Evolutionary conservation across 2,888 invertebrate species (phyloP), one percentile per base, ranked within the genome.

Genomic region (Bellardia pandia): DNA sequence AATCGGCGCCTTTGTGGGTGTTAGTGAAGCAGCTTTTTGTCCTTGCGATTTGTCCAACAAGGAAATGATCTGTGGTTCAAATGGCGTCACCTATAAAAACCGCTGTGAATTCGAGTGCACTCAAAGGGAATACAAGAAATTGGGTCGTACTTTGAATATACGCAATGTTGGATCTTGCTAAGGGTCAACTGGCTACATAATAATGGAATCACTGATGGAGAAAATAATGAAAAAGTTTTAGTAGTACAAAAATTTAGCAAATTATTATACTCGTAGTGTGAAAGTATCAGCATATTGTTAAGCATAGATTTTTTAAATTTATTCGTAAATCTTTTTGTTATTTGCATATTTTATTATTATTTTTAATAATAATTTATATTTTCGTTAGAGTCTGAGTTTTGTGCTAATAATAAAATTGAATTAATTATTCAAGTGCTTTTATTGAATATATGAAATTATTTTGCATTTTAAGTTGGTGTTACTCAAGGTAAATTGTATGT

Each of bases 31-130:
- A 45, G 90, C 90, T 72, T 92, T 96, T 93, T 98, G 98, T 94
- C 96, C 97, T 90, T 98, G 98, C 93, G 96, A 96, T 74, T 96
- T 96, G 93, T 96, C 95, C 72, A 89, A 90, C n/a, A 97, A 97
- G 93, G 97, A 96, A 93, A 97, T 97, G 37, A 97, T 99, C 88
- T 99, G 99, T 94, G 98, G 98, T 71, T 96, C 97, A 93, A 97
- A 98, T 93, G 97, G 98, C 77, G 95, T 98, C 89, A 97, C 98
- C 51, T 99, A 98, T 94, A 98, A 97, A 94, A 98, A 98, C 89
- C 98, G 98, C 6, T 99, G 99, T 93, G 98, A 97, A 94, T 99
- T 99, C 78, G 99, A 98, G 88, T 99, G 99, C 93, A 96, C 96
- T 64, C 92, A 93, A 77, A 89, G 91, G 58, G 92, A 92, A 3